A percentile compares a stretch with the other conserved stretches of the same genome.
Conservation (phyloP, 2,113 vertebrate genomes). For the Crotalus viridis region DNA sequence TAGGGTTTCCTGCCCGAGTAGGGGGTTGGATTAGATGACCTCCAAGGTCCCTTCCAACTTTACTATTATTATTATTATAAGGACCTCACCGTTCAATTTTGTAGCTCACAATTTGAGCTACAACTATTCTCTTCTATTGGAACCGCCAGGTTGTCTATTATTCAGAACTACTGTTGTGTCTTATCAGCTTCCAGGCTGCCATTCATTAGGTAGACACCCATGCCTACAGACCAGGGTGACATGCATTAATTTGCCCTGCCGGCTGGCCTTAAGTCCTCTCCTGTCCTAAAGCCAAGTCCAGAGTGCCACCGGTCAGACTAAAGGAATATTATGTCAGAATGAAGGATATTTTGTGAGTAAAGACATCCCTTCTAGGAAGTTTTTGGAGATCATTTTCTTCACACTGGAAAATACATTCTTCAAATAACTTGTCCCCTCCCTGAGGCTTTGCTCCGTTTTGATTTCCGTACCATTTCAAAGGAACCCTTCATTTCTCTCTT, state of each 20-base stretch:
- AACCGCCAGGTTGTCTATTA: not conserved
- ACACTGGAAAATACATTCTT: not conserved
- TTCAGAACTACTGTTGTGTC: not conserved
- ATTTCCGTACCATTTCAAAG: not conserved
- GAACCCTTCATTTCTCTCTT: too few species aligned
- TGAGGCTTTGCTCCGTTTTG: not conserved
- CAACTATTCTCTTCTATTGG: not conserved
- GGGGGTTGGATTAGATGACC: too few species aligned
- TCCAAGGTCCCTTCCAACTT: too few species aligned
- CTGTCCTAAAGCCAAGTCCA: not conserved
- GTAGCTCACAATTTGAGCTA: not conserved
- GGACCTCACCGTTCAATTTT: not conserved
- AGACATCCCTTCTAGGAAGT: not conserved
- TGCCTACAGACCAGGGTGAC: not conserved
- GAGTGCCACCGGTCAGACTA: too few species aligned
- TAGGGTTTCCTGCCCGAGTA: too few species aligned
- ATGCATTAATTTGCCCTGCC: not conserved
- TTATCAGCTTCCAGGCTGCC: not conserved
- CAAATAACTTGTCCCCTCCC: not conserved
- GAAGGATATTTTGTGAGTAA: not conserved
- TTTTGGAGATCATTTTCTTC: not conserved
- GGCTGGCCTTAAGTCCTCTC: too few species aligned
- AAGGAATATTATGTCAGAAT: not conserved
- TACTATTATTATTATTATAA: not conserved
- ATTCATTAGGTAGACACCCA: not conserved